These are phyloP conservation scores for Laticauda laticaudata DNA, from an alignment of 2,113 vertebrate species.

Conservation along the genomic window DNA sequence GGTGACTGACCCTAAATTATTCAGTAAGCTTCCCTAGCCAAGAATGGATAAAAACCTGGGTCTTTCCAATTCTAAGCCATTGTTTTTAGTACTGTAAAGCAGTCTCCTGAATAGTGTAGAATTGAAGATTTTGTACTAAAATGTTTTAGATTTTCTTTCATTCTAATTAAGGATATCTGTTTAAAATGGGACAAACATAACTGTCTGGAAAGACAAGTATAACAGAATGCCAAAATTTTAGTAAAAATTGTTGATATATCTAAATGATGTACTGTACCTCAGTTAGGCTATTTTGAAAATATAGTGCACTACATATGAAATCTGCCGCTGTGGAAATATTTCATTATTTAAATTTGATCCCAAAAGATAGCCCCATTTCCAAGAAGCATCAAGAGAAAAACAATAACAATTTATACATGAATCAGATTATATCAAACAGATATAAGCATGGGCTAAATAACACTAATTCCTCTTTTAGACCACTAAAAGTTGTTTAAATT, in stretches of 20 bases:
- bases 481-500: not conserved
- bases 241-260: not conserved
- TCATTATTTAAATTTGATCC: conserved; percentile 30
- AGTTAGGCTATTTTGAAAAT: conserved; percentile 4
- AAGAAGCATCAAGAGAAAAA: conserved; percentile 59
- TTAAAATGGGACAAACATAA: fast-evolving
- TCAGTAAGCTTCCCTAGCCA: too few relatives aligned
- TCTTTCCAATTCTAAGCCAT: not conserved
- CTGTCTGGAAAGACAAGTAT: not conserved
- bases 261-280: conserved; percentile 14
- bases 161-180: not conserved
- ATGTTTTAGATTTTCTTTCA: not conserved
- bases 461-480: not conserved
- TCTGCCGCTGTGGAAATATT: conserved; percentile 34
- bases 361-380: conserved; percentile 44
- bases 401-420: conserved; percentile 22
- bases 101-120: not conserved
- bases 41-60: too few relatives aligned
- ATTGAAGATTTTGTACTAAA: fast-evolving
- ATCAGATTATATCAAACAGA: not conserved
- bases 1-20: too few relatives aligned
- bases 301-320: conserved; percentile 23
- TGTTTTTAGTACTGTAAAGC: not conserved
- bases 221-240: not conserved
- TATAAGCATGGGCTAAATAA: not conserved